phyloP scores from a whole-genome alignment of 2,797 vertebrate genomes.

The Benthosema pterotum region DNA sequence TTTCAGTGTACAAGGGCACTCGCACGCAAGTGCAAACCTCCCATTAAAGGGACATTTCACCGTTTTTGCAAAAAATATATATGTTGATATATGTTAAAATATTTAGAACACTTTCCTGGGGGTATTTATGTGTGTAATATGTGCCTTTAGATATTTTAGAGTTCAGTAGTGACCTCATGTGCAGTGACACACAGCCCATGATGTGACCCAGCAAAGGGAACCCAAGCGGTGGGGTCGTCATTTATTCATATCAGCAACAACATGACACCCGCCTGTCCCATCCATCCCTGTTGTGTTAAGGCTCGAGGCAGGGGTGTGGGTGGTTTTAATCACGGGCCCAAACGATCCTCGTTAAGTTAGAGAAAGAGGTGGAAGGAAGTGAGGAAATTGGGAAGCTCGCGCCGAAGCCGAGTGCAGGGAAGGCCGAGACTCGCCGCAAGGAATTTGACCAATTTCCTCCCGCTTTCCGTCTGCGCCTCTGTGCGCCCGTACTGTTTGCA shows the following conservation, averaged over 20 bases:
- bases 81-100: no score
- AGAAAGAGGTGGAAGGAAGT: slow-evolving; percentile 56
- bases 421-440: slow-evolving; percentile 49
- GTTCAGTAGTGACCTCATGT: no score
- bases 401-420: slow-evolving; percentile 57
- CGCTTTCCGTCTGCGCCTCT: slow-evolving; percentile 42
- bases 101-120: no score
- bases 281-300: slow-evolving; percentile 4
- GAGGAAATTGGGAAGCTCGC: slow-evolving; percentile 55
- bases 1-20: no score
- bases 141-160: no score
- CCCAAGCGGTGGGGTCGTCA: slow-evolving; percentile 34
- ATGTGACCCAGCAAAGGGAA: slow-evolving; percentile 35
- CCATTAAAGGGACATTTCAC: no score
- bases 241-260: slow-evolving; percentile 54
- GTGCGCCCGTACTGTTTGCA: slow-evolving; percentile 18
- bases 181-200: slow-evolving; percentile 15
- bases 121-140: no score
- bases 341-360: slow-evolving; percentile 63
- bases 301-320: slow-evolving; percentile 21
- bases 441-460: slow-evolving; percentile 67
- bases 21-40: no score
- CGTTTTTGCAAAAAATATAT: no score
- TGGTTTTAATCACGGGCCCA: slow-evolving; percentile 62
- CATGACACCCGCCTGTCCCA: slow-evolving; percentile 34